phyloP scores from a whole-genome alignment of 2,888 invertebrate species.

The Diplolepis rosae region DNA sequence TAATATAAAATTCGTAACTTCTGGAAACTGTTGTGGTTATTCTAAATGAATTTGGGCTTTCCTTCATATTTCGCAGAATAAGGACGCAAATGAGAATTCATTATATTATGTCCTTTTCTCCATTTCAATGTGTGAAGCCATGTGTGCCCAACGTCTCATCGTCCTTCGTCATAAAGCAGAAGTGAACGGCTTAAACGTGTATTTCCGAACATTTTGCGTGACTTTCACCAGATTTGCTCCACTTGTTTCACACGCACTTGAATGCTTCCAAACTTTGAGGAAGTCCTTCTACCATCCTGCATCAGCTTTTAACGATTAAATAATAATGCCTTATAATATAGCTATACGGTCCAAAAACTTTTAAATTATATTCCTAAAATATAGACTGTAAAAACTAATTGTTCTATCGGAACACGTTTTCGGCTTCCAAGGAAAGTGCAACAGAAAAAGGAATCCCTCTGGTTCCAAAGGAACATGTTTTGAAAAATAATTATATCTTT shows the following conservation, averaged over 20 bases:
- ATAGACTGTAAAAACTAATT: too few relatives aligned
- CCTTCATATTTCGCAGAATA: constrained; percentile 31
- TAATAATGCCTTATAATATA: not conserved
- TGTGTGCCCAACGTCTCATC: constrained; percentile 44
- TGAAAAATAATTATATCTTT: too few relatives aligned
- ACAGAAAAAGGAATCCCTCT: too few relatives aligned
- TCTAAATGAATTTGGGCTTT: constrained; percentile 22
- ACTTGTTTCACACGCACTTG: constrained; percentile 53
- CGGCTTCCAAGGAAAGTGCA: too few relatives aligned
- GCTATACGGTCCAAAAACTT: not conserved
- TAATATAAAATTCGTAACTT: too few relatives aligned
- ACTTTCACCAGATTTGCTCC: constrained; percentile 66
- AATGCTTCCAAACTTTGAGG: constrained; percentile 13
- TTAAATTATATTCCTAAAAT: not conserved
- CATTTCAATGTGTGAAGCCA: constrained; percentile 45
- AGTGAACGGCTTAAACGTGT: constrained; percentile 44
- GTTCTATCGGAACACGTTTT: too few relatives aligned
- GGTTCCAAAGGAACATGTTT: too few relatives aligned
- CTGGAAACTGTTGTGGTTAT: not conserved
- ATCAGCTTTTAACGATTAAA: not conserved
- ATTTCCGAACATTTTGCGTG: constrained; percentile 38
- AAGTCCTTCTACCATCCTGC: constrained; percentile 29
- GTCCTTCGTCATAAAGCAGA: constrained; percentile 34
- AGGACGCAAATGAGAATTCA: not conserved
- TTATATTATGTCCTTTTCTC: constrained; percentile 32